Evolutionary conservation across 1,140 invertebrate genomes (phyloP), one percentile per base, ranked within the genome.

Genomic region (Coelopa frigida): DNA sequence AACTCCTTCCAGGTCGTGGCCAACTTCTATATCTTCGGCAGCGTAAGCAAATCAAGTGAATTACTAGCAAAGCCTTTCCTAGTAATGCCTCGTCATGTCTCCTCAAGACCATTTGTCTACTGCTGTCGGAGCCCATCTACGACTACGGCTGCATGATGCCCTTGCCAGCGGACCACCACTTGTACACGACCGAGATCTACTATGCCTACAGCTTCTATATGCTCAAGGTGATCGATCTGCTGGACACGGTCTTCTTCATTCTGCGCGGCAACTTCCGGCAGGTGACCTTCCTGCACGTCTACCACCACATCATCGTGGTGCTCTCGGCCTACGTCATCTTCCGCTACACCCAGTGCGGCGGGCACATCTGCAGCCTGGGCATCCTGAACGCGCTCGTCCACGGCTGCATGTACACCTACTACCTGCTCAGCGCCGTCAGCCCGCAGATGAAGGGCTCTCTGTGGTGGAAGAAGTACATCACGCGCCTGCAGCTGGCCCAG

Each of bases 381-480:
- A 54, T 81, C 38, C 76, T 91, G 40, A 94, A 93, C 62, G 78
- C 81, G 4, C 77, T 85, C 24, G 81, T 93, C 12, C 89, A 93
- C 55, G 67, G 81, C 47, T 59, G 88, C 21, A 89, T 89, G 86
- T 89, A 89, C 57, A 62, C 72, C 2, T 89, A 89, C 61, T 89
- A 89, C 62, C 74, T 85, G 67, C 72, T 79, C 23, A 75, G 78
- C n/a, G 79, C 77, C 3, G 66, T 78, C 44, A 81, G 75, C 44
- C 82, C 78, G 26, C 68, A 78, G 41, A 74, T 79, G 60, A 80
- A 76, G 56, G 75, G 76, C 31, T 83, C 77, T 48, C 70, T 86
- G 0, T 89, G 86, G 85, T 92, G 87, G 86, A 91, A 91, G 67
- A 86, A 80, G 56, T 81, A 90, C 56, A 76, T 91, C 26, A 91